Conservation (phyloP, 1,140 invertebrate genomes). For the Agrilus planipennis region DNA sequence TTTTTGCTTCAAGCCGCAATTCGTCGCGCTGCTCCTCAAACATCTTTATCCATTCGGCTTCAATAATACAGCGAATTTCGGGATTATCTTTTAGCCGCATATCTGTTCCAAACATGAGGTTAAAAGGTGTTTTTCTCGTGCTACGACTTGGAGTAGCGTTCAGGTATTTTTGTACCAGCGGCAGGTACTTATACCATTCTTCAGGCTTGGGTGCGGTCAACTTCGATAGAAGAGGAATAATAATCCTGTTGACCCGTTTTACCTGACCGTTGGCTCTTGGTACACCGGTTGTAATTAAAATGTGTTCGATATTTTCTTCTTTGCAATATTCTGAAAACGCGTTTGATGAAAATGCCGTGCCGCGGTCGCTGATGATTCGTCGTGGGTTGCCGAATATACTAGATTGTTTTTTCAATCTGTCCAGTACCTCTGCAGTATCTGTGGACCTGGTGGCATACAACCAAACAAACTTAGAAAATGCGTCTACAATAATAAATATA, state of each 20-base stretch:
- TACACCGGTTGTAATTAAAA: slow-evolving; percentile 20
- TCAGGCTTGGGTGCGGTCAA: slow-evolving; percentile 17
- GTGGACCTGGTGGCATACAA: neutral
- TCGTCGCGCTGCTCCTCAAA: too few species aligned
- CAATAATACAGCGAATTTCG: too few species aligned
- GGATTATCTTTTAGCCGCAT: too few species aligned
- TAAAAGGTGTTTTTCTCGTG: slow-evolving; percentile 11
- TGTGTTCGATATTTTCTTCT: slow-evolving; percentile 27
- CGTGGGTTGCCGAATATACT: neutral
- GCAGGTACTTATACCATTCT: slow-evolving; percentile 27
- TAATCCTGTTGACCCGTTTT: slow-evolving; percentile 19
- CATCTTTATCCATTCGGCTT: too few species aligned
- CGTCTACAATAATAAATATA: neutral
- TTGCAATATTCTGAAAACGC: slow-evolving; percentile 20
- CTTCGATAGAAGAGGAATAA: slow-evolving; percentile 19
- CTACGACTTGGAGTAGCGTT: slow-evolving; percentile 19
- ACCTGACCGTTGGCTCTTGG: slow-evolving; percentile 27
- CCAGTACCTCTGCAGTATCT: neutral
- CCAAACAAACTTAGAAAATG: slow-evolving; percentile 1
- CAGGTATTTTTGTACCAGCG: slow-evolving; percentile 21
- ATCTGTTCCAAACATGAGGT: slow-evolving; percentile 20
- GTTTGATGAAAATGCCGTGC: slow-evolving; percentile 18
- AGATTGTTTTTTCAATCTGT: neutral
- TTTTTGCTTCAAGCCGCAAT: too few species aligned
- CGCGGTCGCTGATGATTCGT: neutral